Percentiles rank a stretch among this genome's conserved stretches.
These are phyloP conservation scores for Xanthia togata DNA, from an alignment of 2,888 invertebrate genomes.

Conservation along the genomic window DNA sequence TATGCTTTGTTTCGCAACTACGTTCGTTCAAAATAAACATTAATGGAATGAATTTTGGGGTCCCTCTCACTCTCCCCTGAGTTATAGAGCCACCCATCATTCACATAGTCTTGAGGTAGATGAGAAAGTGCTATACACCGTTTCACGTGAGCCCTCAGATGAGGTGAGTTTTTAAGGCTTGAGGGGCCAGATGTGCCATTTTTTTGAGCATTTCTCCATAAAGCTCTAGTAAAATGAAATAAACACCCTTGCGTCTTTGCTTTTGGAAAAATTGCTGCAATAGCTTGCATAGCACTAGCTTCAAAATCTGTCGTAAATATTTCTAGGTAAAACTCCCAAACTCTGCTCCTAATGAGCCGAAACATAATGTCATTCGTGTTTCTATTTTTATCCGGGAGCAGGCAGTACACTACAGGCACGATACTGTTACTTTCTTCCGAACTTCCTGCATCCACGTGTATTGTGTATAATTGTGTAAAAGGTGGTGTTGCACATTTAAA, in stretches of 20 bases:
- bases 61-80: neutral
- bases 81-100: neutral
- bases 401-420: neutral
- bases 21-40: neutral
- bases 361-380: too few relatives aligned
- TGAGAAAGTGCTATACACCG: conserved; percentile 13
- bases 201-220: conserved; percentile 2
- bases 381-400: too few relatives aligned
- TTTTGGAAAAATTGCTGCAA: neutral
- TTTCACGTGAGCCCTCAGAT: conserved; percentile 8
- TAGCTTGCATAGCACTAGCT: neutral
- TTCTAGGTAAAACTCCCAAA: too few relatives aligned
- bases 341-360: too few relatives aligned
- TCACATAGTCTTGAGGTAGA: conserved; percentile 6
- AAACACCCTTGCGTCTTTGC: too few relatives aligned
- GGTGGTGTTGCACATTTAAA: neutral
- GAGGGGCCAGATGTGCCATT: neutral
- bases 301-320: neutral
- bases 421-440: neutral
- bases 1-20: conserved; percentile 11
- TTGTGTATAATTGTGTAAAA: neutral
- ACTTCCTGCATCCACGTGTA: neutral
- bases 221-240: conserved; percentile 1
- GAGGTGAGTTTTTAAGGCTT: neutral
- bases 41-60: neutral